phyloP scores from a whole-genome alignment of 2,797 vertebrate species.

The Ispidina lecontei region DNA sequence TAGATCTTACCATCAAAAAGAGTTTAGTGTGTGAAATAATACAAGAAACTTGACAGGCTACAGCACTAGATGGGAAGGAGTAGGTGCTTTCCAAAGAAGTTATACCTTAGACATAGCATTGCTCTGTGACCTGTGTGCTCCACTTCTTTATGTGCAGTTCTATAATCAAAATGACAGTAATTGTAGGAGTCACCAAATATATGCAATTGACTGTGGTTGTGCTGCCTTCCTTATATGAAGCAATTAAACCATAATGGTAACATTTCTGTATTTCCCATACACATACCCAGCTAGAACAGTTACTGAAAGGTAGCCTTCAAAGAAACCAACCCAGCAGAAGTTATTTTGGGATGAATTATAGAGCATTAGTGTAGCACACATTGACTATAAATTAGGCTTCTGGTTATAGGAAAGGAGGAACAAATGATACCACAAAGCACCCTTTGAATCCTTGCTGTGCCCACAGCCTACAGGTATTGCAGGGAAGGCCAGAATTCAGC shows the following conservation, averaged over 20 bases:
- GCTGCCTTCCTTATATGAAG: neutral
- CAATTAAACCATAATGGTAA: conserved; percentile 30
- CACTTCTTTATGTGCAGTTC: neutral
- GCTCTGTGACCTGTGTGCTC: neutral
- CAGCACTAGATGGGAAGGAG: neutral
- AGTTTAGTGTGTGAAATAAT: neutral
- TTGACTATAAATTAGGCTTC: neutral
- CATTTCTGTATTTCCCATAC: neutral
- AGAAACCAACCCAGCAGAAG: neutral
- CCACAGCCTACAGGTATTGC: neutral
- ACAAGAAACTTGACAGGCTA: neutral
- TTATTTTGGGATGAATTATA: conserved; percentile 18
- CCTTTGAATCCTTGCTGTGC: neutral
- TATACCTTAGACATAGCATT: neutral
- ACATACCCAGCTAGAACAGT: neutral
- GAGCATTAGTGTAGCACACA: neutral
- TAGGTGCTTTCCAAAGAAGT: neutral
- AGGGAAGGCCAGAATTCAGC: neutral
- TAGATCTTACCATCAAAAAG: neutral
- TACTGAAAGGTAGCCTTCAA: neutral
- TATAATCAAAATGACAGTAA: neutral
- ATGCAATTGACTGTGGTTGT: neutral
- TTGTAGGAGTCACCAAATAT: neutral
- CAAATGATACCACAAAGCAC: neutral
- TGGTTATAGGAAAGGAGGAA: neutral